phyloP scores from a whole-genome alignment of 2,113 vertebrate genomes.

The Elaphurus davidianus region DNA sequence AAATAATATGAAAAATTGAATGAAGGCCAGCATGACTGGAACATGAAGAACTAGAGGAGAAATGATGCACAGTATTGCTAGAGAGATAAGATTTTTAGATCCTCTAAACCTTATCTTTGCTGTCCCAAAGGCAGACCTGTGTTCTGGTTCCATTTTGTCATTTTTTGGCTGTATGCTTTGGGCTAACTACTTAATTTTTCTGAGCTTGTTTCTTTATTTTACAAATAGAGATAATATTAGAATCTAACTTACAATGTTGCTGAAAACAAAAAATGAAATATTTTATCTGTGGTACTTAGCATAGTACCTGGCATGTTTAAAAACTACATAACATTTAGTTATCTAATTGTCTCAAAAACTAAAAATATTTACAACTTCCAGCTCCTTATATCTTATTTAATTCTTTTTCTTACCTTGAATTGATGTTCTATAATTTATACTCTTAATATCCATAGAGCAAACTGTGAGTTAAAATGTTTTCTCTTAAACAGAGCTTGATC shows the following conservation, averaged over 20 bases:
- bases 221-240: background rate
- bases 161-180: background rate
- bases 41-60: background rate
- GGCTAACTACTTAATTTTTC: background rate
- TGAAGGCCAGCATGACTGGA: background rate
- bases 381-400: background rate
- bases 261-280: constrained; percentile 3
- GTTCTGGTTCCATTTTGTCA: background rate
- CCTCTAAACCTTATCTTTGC: background rate
- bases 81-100: background rate
- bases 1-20: background rate
- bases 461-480: background rate
- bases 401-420: background rate
- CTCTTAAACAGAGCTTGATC: background rate
- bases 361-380: background rate
- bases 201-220: background rate
- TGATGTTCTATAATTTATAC: background rate
- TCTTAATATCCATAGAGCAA: background rate
- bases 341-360: background rate
- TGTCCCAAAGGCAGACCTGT: background rate
- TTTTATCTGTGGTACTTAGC: background rate
- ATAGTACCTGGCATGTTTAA: background rate
- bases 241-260: background rate
- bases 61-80: background rate
- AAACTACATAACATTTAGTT: background rate